These are phyloP conservation scores for Xylocampa areola DNA, from an alignment of 2,888 invertebrate genomes.

Conservation along the genomic window DNA sequence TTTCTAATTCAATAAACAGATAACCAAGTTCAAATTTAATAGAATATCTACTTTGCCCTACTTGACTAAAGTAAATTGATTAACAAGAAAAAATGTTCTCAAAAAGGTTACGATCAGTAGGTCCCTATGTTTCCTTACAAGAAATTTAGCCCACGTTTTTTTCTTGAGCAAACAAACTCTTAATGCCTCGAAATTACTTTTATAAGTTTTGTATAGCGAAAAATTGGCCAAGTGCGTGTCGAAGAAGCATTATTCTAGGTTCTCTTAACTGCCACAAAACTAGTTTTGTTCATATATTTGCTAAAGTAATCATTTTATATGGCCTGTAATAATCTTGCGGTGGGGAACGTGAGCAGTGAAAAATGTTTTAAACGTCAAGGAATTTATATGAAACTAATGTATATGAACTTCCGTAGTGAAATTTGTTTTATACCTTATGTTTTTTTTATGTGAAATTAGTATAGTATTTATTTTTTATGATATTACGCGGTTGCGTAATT, in stretches of 20 bases:
- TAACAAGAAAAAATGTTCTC: constrained; percentile 9
- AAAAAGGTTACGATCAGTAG: not conserved
- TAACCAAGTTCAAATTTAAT: too few relatives aligned
- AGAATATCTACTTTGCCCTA: too few relatives aligned
- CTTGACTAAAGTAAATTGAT: too few relatives aligned
- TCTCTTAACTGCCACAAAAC: constrained; percentile 16
- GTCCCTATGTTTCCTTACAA: not conserved
- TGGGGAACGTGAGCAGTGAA: not conserved
- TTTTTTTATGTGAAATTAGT: too few relatives aligned
- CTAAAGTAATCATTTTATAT: constrained; percentile 35
- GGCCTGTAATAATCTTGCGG: constrained; percentile 22
- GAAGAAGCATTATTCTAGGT: constrained; percentile 41
- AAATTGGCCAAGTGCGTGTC: constrained; percentile 50
- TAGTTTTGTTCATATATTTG: constrained; percentile 28
- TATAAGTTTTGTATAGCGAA: constrained; percentile 18
- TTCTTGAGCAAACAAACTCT: constrained; percentile 22
- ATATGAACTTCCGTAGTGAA: not conserved
- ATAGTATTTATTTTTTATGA: too few relatives aligned
- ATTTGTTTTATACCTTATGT: constrained; percentile 3
- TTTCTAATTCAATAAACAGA: too few relatives aligned
- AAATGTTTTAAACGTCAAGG: not conserved
- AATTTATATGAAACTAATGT: constrained; percentile 6
- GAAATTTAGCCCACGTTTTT: not conserved
- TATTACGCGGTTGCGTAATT: not conserved
- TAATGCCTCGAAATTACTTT: constrained; percentile 26